Percentiles rank a stretch among this genome's conserved stretches.
Conservation (phyloP, 2,797 vertebrate genomes). For the Ctenopoma kingsleyae region DNA sequence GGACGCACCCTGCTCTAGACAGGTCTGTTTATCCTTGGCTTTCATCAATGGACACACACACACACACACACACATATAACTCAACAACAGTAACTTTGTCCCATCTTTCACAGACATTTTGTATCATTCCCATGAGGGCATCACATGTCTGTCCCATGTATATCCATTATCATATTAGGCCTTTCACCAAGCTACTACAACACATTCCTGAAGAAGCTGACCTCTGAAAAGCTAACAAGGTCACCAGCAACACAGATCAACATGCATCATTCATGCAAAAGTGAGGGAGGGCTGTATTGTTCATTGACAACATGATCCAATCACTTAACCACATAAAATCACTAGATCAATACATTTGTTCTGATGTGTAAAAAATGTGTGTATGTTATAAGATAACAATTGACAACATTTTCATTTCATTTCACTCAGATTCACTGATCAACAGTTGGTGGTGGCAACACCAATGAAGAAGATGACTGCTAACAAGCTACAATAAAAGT, state of each 20-base stretch:
- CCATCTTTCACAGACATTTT: constrained; percentile 19
- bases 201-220: constrained; percentile 33
- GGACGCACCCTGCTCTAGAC: constrained; percentile 74
- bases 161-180: constrained; percentile 24
- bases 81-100: constrained; percentile 40
- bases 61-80: neutral
- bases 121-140: constrained; percentile 27
- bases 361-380: no score
- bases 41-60: constrained; percentile 35
- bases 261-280: constrained; percentile 27
- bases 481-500: no score
- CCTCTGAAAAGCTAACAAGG: constrained; percentile 29
- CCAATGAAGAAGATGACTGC: no score
- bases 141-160: constrained; percentile 18
- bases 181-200: constrained; percentile 1
- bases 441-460: no score
- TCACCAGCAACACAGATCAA: constrained; percentile 39
- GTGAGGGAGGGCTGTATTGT: neutral
- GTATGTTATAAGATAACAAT: no score
- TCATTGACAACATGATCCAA: neutral
- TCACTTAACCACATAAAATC: neutral
- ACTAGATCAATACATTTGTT: no score
- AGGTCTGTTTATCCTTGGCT: constrained; percentile 73
- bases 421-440: no score
- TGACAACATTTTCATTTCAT: no score